phyloP scores from a whole-genome alignment of 2,113 vertebrate species.

The Halichoeres trimaculatus region DNA sequence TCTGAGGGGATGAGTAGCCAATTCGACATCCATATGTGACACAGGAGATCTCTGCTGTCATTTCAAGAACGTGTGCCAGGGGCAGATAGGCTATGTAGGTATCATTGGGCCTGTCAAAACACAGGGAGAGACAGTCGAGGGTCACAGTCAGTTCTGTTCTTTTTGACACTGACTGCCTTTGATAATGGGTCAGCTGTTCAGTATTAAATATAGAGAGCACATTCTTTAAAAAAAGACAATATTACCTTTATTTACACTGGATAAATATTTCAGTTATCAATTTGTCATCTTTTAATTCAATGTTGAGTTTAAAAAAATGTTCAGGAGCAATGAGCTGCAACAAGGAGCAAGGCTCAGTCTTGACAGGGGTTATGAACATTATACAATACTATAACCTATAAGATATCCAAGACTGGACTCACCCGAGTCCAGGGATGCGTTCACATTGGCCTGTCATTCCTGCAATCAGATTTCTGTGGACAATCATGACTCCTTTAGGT shows the following conservation, averaged over 20 bases:
- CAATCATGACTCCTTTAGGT: slow-evolving; percentile 97
- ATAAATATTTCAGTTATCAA: neutral
- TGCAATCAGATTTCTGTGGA: slow-evolving; percentile 93
- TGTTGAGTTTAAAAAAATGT: neutral
- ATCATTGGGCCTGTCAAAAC: slow-evolving; percentile 86
- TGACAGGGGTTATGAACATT: neutral
- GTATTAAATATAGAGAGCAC: neutral
- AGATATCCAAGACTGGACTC: slow-evolving; percentile 63
- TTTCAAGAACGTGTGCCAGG: slow-evolving; percentile 94
- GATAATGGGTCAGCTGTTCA: neutral
- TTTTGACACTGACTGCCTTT: neutral
- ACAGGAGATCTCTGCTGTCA: slow-evolving; percentile 97
- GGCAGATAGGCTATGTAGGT: slow-evolving; percentile 96
- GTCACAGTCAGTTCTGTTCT: neutral
- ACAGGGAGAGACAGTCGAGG: slow-evolving; percentile 5
- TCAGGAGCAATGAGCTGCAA: no score
- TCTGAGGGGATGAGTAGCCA: slow-evolving; percentile 96
- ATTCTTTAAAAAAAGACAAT: neutral
- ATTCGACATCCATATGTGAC: slow-evolving; percentile 95
- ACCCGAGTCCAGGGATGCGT: slow-evolving; percentile 95
- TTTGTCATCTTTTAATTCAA: neutral
- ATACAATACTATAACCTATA: neutral
- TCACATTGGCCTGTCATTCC: slow-evolving; percentile 98
- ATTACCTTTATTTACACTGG: neutral
- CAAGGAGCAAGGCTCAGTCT: neutral